Percentiles rank a stretch among this genome's conserved stretches.
Conservation (phyloP, 2,113 vertebrate species). For the Apteryx owenii region DNA sequence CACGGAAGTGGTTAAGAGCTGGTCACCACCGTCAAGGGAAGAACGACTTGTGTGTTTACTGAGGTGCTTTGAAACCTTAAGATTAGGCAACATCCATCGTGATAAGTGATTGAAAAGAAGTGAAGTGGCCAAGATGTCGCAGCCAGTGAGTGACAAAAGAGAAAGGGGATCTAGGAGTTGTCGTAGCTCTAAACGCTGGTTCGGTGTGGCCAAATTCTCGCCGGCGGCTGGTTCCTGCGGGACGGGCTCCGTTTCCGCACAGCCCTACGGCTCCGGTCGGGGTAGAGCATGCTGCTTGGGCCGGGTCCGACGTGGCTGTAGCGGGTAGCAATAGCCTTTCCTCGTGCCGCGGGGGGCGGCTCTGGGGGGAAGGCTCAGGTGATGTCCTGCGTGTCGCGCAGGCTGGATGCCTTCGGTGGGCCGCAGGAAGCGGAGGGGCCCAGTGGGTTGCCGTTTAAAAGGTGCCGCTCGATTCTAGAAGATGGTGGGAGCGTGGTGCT, state of each 20-base stretch:
- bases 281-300: accelerated
- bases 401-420: accelerated
- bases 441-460: neutral
- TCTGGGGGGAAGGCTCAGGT: neutral
- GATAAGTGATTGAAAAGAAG: neutral
- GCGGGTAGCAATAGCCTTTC: neutral
- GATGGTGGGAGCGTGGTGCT: neutral
- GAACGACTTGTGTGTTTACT: neutral
- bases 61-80: neutral
- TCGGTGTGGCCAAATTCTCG: accelerated
- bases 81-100: neutral
- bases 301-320: accelerated
- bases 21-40: accelerated
- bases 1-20: neutral
- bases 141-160: accelerated
- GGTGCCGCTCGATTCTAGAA: neutral
- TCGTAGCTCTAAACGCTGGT: accelerated
- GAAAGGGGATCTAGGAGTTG: neutral
- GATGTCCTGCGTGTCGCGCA: accelerated
- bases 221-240: accelerated
- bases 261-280: neutral
- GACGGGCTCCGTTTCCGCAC: accelerated
- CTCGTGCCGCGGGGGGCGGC: neutral
- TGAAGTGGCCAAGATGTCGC: neutral
- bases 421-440: neutral